A percentile compares a stretch with the other conserved stretches of the same genome.
These are phyloP conservation scores for Zaprionus kolodkinae DNA, from an alignment of 1,140 invertebrate species.

Conservation along the genomic window DNA sequence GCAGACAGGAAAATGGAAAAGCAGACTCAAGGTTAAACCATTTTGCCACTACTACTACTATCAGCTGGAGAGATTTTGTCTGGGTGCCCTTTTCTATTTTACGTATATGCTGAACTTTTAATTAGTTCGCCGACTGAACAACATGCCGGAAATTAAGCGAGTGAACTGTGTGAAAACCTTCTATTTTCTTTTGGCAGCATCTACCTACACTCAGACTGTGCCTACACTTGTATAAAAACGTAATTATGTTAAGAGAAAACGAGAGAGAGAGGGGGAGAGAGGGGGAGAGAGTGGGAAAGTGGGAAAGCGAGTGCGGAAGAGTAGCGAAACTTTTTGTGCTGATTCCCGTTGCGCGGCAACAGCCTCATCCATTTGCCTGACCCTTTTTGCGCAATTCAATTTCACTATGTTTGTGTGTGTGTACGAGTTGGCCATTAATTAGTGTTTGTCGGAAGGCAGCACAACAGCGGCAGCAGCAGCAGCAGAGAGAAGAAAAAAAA, in stretches of 20 bases:
- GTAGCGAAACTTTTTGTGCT: conserved; percentile 1
- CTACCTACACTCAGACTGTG: conserved; percentile 8
- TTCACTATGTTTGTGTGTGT: neutral
- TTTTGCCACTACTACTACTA: conserved; percentile 12
- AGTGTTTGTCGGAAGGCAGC: conserved; percentile 64
- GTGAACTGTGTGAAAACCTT: conserved; percentile 49
- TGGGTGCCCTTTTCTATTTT: conserved; percentile 56
- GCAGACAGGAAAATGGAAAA: conserved; percentile 44
- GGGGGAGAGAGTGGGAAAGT: neutral
- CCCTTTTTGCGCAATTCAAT: conserved; percentile 5
- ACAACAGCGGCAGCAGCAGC: conserved; percentile 22
- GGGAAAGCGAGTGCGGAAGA: neutral
- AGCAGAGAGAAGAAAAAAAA: conserved; percentile 50
- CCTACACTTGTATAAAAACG: conserved; percentile 46
- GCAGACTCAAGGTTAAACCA: conserved; percentile 45
- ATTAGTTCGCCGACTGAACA: conserved; percentile 73
- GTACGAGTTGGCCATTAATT: conserved; percentile 64
- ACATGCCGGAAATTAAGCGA: conserved; percentile 78
- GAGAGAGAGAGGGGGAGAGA: no score
- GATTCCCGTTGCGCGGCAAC: conserved; percentile 36
- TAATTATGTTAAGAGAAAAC: conserved; percentile 45
- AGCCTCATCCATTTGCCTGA: conserved; percentile 6
- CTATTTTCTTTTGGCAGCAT: conserved; percentile 42
- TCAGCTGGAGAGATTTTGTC: conserved; percentile 44
- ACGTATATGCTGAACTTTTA: conserved; percentile 73